phyloP scores from a whole-genome alignment of 2,888 invertebrate genomes.

The Parelbella ahira region DNA sequence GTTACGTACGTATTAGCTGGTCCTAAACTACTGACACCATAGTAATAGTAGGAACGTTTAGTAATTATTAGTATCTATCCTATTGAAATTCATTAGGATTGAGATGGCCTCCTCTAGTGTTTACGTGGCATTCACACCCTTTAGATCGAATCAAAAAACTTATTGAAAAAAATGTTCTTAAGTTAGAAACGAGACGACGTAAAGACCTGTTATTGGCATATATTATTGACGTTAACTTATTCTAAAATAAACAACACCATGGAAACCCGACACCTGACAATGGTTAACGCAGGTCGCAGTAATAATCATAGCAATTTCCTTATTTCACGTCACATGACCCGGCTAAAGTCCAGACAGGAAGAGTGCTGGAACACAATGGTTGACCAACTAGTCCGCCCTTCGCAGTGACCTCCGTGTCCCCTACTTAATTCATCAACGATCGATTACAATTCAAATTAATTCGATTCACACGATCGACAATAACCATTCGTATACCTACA shows the following conservation, averaged over 20 bases:
- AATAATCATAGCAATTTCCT: neutral
- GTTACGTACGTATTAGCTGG: no score
- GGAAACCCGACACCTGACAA: neutral
- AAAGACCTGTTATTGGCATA: no score
- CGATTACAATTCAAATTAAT: slow-evolving; percentile 70
- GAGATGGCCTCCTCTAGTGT: no score
- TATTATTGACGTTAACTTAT: no score
- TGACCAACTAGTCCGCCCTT: slow-evolving; percentile 41
- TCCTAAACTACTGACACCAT: no score
- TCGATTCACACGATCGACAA: slow-evolving; percentile 63
- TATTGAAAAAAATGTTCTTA: no score
- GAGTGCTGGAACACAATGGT: slow-evolving; percentile 32
- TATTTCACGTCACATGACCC: neutral
- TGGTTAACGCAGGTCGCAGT: neutral
- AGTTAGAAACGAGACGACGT: no score
- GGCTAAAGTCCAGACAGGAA: slow-evolving; percentile 26
- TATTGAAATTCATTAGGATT: no score
- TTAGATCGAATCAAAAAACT: no score
- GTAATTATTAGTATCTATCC: no score
- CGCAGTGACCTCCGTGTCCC: slow-evolving; percentile 49
- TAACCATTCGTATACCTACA: slow-evolving; percentile 49
- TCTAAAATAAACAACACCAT: neutral
- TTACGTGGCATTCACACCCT: no score
- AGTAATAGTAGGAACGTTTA: no score
- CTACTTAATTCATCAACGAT: slow-evolving; percentile 45